Percentiles rank a stretch among this genome's conserved stretches.
Conservation (phyloP, 1,140 invertebrate species). For the Trichonephila clavipes region DNA sequence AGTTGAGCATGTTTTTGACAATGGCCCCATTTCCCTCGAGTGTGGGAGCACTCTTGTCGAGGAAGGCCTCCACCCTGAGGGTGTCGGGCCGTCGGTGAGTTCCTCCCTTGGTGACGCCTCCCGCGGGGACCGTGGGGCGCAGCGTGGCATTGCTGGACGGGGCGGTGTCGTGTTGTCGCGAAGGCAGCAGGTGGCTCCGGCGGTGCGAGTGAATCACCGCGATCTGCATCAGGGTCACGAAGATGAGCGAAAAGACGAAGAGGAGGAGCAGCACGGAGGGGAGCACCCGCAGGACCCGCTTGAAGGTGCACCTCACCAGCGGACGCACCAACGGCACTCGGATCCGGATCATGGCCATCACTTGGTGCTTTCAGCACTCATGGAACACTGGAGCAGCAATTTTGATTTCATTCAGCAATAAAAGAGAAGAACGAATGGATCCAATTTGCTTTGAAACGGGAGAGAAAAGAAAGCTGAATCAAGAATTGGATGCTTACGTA, state of each 20-base stretch:
- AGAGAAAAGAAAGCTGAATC: no score
- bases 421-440: not conserved
- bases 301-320: constrained; percentile 77
- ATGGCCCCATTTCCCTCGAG: constrained; percentile 79
- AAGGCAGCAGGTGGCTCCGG: constrained; percentile 66
- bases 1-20: constrained; percentile 78
- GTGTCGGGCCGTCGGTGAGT: constrained; percentile 72
- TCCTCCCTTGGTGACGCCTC: constrained; percentile 22
- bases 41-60: constrained; percentile 79
- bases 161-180: not conserved
- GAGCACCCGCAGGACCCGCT: constrained; percentile 77
- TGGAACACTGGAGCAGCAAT: not conserved
- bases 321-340: constrained; percentile 77
- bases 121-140: not conserved
- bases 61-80: constrained; percentile 79
- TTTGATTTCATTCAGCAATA: not conserved
- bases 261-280: constrained; percentile 77
- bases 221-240: constrained; percentile 78
- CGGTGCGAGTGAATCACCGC: constrained; percentile 78
- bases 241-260: constrained; percentile 78
- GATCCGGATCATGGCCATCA: constrained; percentile 76
- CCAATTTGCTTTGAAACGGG: no score
- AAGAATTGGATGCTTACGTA: no score
- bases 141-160: constrained; percentile 8
- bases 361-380: not conserved